Evolutionary conservation across 2,888 invertebrate species (phyloP).

Genomic region (Herminia tarsipennalis): DNA sequence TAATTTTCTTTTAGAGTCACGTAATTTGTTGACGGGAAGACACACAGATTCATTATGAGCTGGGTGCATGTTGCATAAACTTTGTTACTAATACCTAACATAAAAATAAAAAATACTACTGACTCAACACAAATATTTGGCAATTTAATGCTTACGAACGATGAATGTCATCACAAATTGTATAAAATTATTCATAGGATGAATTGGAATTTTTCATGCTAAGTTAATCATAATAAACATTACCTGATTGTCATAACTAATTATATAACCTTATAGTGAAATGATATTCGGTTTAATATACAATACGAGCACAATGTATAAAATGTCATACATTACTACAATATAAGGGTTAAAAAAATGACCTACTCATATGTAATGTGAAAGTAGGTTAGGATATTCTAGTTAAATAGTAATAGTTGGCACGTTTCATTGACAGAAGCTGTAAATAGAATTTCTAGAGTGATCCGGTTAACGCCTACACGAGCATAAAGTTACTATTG

Average conservation of each 20-base stretch:
- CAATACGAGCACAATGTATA: no score
- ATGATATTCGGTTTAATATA: neutral
- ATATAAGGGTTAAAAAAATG: neutral
- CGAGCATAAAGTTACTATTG: constrained; percentile 36
- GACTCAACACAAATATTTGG: neutral
- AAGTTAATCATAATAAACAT: neutral
- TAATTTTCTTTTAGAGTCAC: constrained; percentile 43
- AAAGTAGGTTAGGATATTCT: constrained; percentile 62
- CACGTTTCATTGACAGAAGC: constrained; percentile 71
- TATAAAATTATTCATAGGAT: neutral
- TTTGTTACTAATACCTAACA: constrained; percentile 38
- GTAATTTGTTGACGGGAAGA: constrained; percentile 61
- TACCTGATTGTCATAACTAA: no score
- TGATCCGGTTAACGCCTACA: constrained; percentile 51
- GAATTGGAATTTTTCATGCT: neutral
- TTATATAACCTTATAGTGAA: no score
- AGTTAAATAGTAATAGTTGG: constrained; percentile 68
- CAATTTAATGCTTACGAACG: neutral
- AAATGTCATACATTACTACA: no score
- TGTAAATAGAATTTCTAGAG: constrained; percentile 69
- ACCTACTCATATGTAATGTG: constrained; percentile 17
- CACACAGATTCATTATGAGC: constrained; percentile 79
- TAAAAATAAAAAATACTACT: constrained; percentile 1
- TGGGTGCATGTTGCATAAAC: constrained; percentile 64
- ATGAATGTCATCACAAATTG: no score